These are phyloP conservation scores for Zapornia atra DNA, from an alignment of 2,113 vertebrate genomes.

Conservation along the genomic window DNA sequence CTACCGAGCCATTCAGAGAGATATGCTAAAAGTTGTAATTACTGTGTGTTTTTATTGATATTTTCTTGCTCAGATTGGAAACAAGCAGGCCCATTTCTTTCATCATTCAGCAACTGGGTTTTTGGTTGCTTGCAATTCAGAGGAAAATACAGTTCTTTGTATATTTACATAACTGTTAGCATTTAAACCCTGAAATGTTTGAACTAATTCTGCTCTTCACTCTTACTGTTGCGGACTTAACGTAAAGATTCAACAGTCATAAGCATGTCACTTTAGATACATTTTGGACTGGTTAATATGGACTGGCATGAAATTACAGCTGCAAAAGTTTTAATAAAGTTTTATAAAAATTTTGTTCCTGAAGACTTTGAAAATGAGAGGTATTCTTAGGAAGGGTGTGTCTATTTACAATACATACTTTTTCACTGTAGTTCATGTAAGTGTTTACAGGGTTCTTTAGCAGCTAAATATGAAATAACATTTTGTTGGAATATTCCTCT, in stretches of 20 bases:
- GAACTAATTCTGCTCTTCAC: neutral
- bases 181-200: neutral
- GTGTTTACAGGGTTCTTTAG: neutral
- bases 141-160: constrained; percentile 17
- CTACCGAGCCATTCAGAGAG: neutral
- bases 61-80: constrained; percentile 10
- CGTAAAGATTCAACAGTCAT: constrained; percentile 5
- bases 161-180: neutral
- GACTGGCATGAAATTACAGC: neutral
- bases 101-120: neutral
- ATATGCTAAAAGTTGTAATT: constrained; percentile 25
- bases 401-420: neutral
- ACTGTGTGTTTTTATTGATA: constrained; percentile 2
- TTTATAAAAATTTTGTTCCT: neutral
- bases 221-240: neutral
- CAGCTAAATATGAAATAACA: neutral
- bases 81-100: constrained; percentile 7
- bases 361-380: neutral
- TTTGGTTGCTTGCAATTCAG: constrained; percentile 1
- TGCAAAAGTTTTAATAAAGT: neutral
- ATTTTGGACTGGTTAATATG: neutral
- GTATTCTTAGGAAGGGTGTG: neutral
- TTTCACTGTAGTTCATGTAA: neutral
- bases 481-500: neutral
- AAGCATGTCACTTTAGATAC: neutral